Percentiles rank a stretch among this genome's conserved stretches.
phyloP scores from a whole-genome alignment of 2,888 invertebrate species.

The Acrocyrtus sp. region DNA sequence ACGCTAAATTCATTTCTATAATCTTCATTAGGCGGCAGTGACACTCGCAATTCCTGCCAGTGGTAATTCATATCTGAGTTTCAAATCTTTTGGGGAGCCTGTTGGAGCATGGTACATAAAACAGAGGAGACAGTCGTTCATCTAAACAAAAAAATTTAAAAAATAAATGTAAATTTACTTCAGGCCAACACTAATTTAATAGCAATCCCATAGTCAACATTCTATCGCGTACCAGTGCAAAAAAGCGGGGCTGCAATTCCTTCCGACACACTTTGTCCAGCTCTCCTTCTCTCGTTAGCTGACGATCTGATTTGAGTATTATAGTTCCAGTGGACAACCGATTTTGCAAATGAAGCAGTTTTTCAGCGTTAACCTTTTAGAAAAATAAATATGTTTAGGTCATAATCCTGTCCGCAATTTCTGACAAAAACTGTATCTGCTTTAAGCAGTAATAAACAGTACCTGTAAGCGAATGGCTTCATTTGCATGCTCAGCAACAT shows the following conservation, averaged over 20 bases:
- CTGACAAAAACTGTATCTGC: too few relatives aligned
- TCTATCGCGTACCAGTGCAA: constrained; percentile 70
- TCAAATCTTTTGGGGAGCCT: constrained; percentile 65
- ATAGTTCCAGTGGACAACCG: constrained; percentile 67
- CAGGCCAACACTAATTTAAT: too few relatives aligned
- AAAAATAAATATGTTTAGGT: constrained; percentile 2
- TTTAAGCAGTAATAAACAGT: too few relatives aligned
- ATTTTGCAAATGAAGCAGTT: constrained; percentile 70
- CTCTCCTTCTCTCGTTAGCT: constrained; percentile 74
- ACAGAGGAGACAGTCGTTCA: constrained; percentile 68
- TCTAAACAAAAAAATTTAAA: constrained; percentile 64
- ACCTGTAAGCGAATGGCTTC: constrained; percentile 70
- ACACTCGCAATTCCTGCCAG: constrained; percentile 70
- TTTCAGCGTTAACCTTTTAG: constrained; percentile 69
- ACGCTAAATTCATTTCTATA: constrained; percentile 71
- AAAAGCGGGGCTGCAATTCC: constrained; percentile 73
- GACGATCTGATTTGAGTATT: constrained; percentile 70
- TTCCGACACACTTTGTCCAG: constrained; percentile 74
- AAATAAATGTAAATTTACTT: constrained; percentile 12
- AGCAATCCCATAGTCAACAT: not conserved
- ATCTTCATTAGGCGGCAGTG: constrained; percentile 66
- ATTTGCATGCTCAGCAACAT: constrained; percentile 72
- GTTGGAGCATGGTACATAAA: constrained; percentile 66
- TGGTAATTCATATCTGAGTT: constrained; percentile 69
- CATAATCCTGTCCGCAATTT: too few relatives aligned